Percentiles rank a stretch among this genome's conserved stretches.
Conservation (phyloP, 2,888 invertebrate genomes). For the Encarsia formosa region DNA sequence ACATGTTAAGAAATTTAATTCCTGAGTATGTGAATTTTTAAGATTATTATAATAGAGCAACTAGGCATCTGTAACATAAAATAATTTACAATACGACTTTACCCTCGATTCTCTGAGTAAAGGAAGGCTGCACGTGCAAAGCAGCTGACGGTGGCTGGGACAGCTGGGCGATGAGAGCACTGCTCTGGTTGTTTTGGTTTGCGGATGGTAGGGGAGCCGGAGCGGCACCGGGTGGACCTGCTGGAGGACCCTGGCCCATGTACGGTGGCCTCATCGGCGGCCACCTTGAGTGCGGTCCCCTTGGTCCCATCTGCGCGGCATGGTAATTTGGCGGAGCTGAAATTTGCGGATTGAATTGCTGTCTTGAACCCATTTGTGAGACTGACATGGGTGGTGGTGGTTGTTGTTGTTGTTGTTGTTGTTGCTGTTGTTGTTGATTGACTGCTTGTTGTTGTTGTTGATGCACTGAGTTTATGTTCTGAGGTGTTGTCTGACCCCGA, state of each 20-base stretch:
- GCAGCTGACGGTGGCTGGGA: conserved; percentile 55
- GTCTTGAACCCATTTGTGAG: conserved; percentile 43
- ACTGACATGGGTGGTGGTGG: conserved; percentile 40
- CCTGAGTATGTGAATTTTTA: neutral
- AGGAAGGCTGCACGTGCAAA: conserved; percentile 52
- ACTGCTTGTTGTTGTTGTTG: conserved; percentile 45
- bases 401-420: conserved; percentile 45
- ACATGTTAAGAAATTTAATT: no score
- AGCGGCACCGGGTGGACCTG: conserved; percentile 7
- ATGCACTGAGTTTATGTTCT: conserved; percentile 43
- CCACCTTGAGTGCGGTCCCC: conserved; percentile 39
- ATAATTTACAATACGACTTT: conserved; percentile 10
- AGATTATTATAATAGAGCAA: no score
- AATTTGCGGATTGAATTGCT: conserved; percentile 48
- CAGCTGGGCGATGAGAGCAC: conserved; percentile 59
- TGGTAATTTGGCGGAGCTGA: conserved; percentile 55
- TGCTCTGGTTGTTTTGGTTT: conserved; percentile 48
- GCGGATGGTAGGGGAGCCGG: conserved; percentile 5
- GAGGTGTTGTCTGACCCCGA: conserved; percentile 41
- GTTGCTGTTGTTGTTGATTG: conserved; percentile 45
- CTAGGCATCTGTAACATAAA: conserved; percentile 8
- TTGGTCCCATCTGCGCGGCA: conserved; percentile 39
- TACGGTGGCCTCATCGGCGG: conserved; percentile 44
- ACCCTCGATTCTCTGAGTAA: conserved; percentile 50
- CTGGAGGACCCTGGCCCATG: conserved; percentile 37